Base-by-base conservation (phyloP, 2,113 vertebrate genomes). In the Plectropomus leopardus region DNA sequence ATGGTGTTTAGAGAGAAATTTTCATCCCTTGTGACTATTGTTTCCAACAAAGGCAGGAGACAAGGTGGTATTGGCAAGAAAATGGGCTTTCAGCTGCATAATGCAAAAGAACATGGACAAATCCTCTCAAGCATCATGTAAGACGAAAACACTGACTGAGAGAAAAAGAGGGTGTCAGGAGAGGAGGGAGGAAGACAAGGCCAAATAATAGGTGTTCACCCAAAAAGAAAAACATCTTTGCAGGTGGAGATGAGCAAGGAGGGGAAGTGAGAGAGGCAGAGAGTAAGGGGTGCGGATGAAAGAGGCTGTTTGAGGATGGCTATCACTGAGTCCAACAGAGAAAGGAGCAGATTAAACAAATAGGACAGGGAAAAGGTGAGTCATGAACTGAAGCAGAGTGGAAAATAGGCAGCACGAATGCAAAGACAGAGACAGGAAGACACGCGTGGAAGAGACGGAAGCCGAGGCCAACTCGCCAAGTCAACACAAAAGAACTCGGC, bases 21-120 rank as follows among this genome's bases (percentile, higher is more conserved):
- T 26, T 63, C 30, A 76, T 86, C 76, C 88, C 57, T 51, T 26
- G 53, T 66, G 78, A 77, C 63, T 55, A 65, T 79, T 87, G 88
- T 88, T 86, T 86, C 63, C 45, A 71, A 81, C 63, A 83, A 92
- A 83, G 26, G 42, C 58, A 76, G 73, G 7, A 47, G 64, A 85
- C 72, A 61, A 76, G 82, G 60, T 61, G 77, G 67, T 73, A 82
- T 87, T 86, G 74, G 86, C 57, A 80, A 71, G 57, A 70, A 86
- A 89, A 90, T 69, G 26, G 77, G 71, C 78, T 88, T 91, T 88
- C 63, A 82, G 44, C 36, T 67, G 82, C 72, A 86, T 83, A 88
- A 90, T 89, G 82, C 79, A 85, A 77, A 85, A 71, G 44, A 84
- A 81, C 90, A 84, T 19, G 45, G 50, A 67, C 72, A 90, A 90